Percentiles rank a stretch among this genome's conserved stretches.
Conservation (phyloP, 2,113 vertebrate genomes). For the Solea solea region DNA sequence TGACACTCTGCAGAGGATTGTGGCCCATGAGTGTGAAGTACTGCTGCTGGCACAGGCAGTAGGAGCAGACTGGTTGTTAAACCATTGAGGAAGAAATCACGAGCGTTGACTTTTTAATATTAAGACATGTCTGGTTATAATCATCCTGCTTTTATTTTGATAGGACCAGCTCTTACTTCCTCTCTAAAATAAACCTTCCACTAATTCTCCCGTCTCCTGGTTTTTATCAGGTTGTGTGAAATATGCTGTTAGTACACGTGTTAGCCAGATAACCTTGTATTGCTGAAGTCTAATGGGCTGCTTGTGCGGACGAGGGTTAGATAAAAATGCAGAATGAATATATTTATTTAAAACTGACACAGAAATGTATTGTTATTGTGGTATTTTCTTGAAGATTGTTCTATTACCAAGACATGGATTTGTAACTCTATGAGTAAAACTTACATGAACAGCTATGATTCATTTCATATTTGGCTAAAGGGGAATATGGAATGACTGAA, state of each 20-base stretch:
- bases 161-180: conserved; percentile 39
- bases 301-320: not conserved
- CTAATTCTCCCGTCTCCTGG: conserved; percentile 3
- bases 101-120: not conserved
- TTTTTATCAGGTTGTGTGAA: not conserved
- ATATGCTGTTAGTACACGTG: not conserved
- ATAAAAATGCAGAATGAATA: not conserved
- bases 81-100: not conserved
- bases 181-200: conserved; percentile 48
- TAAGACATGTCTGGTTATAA: conserved; percentile 47
- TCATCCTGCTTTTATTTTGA: conserved; percentile 62
- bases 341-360: not conserved
- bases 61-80: not conserved
- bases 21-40: conserved; percentile 38
- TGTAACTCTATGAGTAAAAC: not conserved
- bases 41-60: not conserved
- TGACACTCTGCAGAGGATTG: conserved; percentile 35
- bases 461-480: not conserved
- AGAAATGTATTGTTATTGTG: too few species aligned
- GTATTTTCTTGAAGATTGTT: not conserved
- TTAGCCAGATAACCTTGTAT: not conserved
- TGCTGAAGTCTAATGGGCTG: too few species aligned
- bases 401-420: not conserved
- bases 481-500: not conserved
- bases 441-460: not conserved